Percentiles rank a stretch among this genome's conserved stretches.
Conservation (phyloP, 1,140 invertebrate genomes). For the Thaumatotibia leucotreta region DNA sequence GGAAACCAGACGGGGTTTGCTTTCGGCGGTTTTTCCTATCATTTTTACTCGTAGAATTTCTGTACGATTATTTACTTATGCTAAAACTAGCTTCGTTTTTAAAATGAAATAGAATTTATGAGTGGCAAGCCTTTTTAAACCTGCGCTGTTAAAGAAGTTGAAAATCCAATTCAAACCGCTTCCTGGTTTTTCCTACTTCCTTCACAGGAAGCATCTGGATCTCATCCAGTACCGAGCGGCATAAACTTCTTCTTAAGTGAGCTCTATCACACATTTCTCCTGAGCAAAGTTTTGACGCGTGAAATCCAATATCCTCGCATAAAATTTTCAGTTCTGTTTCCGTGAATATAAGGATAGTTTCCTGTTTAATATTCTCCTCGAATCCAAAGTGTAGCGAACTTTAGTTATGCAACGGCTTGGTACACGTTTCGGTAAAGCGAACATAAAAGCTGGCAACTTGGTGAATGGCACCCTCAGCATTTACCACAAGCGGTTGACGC, state of each 20-base stretch:
- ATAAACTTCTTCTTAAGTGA: constrained; percentile 10
- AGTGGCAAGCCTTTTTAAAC: not conserved
- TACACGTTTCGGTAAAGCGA: constrained; percentile 19
- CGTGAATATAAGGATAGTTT: not conserved
- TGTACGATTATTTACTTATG: no score
- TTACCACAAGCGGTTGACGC: constrained; percentile 29
- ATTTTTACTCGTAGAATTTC: no score
- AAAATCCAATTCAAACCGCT: not conserved
- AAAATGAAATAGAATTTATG: no score
- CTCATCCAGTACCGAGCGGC: not conserved
- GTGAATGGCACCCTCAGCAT: constrained; percentile 30
- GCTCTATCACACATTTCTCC: constrained; percentile 6
- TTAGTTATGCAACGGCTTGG: constrained; percentile 4
- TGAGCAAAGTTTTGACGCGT: constrained; percentile 11
- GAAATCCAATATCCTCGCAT: constrained; percentile 7
- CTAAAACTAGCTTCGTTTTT: no score
- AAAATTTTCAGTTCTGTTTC: constrained; percentile 13
- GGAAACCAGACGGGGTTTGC: no score
- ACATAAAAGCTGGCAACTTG: constrained; percentile 31
- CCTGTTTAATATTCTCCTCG: constrained; percentile 5
- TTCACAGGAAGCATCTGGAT: not conserved
- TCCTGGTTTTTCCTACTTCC: not conserved
- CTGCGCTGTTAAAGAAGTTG: not conserved
- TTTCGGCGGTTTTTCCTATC: no score
- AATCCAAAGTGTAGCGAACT: constrained; percentile 4